Percentiles rank a stretch among this genome's conserved stretches.
These are phyloP conservation scores for Myripristis jacobus DNA, from an alignment of 2,797 vertebrate species.

Conservation along the genomic window DNA sequence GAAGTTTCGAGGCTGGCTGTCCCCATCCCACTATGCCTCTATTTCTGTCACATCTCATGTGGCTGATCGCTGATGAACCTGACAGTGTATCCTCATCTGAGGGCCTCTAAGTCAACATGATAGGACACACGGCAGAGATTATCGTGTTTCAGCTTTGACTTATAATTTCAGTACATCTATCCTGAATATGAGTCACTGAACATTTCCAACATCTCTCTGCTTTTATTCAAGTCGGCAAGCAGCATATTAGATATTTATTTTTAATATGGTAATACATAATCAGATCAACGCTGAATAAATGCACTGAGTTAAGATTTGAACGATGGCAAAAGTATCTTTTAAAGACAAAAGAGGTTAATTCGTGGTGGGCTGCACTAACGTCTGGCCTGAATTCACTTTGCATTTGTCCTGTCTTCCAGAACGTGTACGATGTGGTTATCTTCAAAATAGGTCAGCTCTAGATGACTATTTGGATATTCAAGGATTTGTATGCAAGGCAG, in stretches of 20 bases:
- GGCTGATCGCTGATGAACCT: conserved; percentile 16
- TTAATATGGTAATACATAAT: conserved; percentile 37
- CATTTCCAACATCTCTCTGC: conserved; percentile 27
- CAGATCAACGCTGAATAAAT: conserved; percentile 21
- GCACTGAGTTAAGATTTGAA: neutral
- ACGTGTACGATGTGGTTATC: conserved; percentile 32
- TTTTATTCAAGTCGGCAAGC: conserved; percentile 41
- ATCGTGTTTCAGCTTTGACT: conserved; percentile 16
- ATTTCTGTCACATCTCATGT: conserved; percentile 56
- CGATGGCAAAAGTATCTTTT: conserved; percentile 8
- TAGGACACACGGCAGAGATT: conserved; percentile 15
- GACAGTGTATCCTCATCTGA: conserved; percentile 30
- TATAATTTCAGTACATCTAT: conserved; percentile 42
- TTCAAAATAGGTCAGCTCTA: conserved; percentile 54
- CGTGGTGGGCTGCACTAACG: conserved; percentile 10
- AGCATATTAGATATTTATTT: conserved; percentile 44
- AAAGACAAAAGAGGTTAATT: conserved; percentile 15
- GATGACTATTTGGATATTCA: conserved; percentile 51
- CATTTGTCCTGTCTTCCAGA: conserved; percentile 36
- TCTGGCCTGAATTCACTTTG: conserved; percentile 40
- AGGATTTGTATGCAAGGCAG: conserved; percentile 17
- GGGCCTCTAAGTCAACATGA: neutral
- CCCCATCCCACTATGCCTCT: conserved; percentile 40
- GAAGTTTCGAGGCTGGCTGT: conserved; percentile 28
- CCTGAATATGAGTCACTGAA: conserved; percentile 27